A percentile compares a stretch with the other conserved stretches of the same genome.
These are phyloP conservation scores for Thryonomys swinderianus DNA, from an alignment of 2,113 vertebrate genomes.

Conservation along the genomic window DNA sequence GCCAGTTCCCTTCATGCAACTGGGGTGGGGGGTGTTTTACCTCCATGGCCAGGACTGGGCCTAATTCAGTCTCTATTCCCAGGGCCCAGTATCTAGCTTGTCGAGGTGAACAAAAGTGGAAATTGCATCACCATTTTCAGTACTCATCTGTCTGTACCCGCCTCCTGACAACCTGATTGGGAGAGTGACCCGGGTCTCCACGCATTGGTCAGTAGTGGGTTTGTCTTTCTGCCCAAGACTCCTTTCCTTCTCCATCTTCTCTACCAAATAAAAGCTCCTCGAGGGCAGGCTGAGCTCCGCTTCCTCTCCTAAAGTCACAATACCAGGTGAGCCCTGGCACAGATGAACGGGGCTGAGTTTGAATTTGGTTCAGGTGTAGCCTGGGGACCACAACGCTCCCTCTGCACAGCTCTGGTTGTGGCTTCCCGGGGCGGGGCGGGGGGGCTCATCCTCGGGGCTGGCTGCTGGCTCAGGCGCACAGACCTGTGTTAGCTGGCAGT, in stretches of 20 bases:
- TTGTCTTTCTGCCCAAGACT: not conserved
- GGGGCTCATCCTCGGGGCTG: not conserved
- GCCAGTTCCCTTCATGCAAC: not conserved
- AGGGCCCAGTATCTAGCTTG: not conserved
- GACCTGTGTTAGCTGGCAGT: not conserved
- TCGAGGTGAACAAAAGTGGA: not conserved
- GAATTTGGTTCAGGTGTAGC: not conserved
- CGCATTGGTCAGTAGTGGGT: not conserved
- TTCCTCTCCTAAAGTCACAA: not conserved
- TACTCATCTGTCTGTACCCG: not conserved
- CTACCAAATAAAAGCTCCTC: not conserved
- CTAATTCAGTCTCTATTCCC: not conserved
- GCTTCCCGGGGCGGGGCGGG: not conserved
- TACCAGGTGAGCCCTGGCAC: not conserved
- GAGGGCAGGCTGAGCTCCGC: not conserved
- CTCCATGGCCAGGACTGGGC: not conserved
- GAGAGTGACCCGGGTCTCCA: not conserved
- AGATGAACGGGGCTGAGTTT: not conserved
- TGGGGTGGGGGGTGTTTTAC: not conserved
- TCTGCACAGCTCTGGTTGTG: not conserved
- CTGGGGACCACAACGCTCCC: not conserved
- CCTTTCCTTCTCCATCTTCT: not conserved
- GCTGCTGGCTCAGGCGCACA: too few species aligned
- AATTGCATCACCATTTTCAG: not conserved
- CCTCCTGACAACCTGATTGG: not conserved